Evolutionary conservation across 2,888 invertebrate genomes (phyloP).

Genomic region (Apamea anceps): DNA sequence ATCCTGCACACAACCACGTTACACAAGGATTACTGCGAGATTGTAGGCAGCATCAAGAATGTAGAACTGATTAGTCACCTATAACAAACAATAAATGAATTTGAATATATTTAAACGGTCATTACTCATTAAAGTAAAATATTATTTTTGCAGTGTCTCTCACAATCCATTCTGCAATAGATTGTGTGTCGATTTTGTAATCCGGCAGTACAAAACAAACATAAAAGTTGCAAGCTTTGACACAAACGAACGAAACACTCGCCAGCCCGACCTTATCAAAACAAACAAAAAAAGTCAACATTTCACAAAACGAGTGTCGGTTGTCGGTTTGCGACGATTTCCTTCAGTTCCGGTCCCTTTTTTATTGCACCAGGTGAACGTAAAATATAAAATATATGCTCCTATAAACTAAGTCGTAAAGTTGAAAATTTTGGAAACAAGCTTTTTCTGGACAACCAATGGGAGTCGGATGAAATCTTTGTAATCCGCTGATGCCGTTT

Average conservation of each 20-base stretch:
- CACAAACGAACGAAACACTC: conserved; percentile 35
- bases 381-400: conserved; percentile 81
- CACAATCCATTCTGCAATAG: conserved; percentile 7
- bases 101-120: background rate
- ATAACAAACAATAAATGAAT: background rate
- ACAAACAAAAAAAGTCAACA: conserved; percentile 57
- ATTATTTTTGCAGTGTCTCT: background rate
- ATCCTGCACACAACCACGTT: background rate
- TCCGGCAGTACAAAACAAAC: conserved; percentile 7
- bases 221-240: conserved; percentile 32
- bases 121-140: too few relatives aligned
- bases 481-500: conserved; percentile 24
- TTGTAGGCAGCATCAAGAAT: background rate
- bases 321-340: conserved; percentile 64
- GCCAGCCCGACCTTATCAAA: conserved; percentile 53
- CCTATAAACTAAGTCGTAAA: conserved; percentile 81
- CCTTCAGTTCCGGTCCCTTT: conserved; percentile 59
- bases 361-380: conserved; percentile 70
- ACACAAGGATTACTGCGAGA: background rate
- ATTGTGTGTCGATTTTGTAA: conserved; percentile 15
- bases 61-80: background rate
- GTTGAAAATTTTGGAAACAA: conserved; percentile 78
- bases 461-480: conserved; percentile 58
- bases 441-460: conserved; percentile 64
- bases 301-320: conserved; percentile 60